Evolutionary conservation across 1,140 invertebrate genomes (phyloP).

Genomic region (Metopolophium dirhodum): DNA sequence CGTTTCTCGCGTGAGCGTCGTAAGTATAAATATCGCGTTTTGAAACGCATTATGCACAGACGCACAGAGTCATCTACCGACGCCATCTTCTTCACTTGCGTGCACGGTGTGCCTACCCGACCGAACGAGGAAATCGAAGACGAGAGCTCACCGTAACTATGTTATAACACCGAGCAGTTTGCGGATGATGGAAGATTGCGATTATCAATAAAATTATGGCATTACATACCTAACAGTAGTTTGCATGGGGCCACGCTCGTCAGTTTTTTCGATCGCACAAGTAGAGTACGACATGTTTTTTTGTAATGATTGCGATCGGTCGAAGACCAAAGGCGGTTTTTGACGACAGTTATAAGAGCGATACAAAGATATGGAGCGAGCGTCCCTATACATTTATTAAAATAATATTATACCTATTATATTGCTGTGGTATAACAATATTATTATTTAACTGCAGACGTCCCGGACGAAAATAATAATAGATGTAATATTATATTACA

Average conservation of each 20-base stretch:
- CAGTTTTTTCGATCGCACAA: not conserved
- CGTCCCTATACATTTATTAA: not conserved
- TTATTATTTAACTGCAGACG: not conserved
- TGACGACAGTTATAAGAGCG: not conserved
- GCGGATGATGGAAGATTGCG: not conserved
- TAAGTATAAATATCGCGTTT: not conserved
- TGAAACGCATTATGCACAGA: constrained; percentile 1
- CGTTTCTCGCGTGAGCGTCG: not conserved
- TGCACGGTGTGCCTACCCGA: not conserved
- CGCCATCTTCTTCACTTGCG: not conserved
- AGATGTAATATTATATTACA: not conserved
- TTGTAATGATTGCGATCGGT: not conserved
- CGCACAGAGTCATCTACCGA: not conserved
- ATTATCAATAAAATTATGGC: not conserved
- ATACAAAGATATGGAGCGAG: not conserved
- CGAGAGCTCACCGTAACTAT: not conserved
- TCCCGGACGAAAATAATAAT: not conserved
- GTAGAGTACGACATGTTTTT: not conserved
- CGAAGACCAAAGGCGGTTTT: not conserved
- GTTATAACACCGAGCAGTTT: not conserved
- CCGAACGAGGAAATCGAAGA: not conserved
- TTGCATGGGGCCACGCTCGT: not conserved
- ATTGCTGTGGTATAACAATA: not conserved
- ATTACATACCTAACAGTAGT: not conserved
- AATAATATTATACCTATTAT: not conserved